Percentiles rank a stretch among this genome's conserved stretches.
These are phyloP conservation scores for Apamea sordens DNA, from an alignment of 2,888 invertebrate species.

Conservation along the genomic window DNA sequence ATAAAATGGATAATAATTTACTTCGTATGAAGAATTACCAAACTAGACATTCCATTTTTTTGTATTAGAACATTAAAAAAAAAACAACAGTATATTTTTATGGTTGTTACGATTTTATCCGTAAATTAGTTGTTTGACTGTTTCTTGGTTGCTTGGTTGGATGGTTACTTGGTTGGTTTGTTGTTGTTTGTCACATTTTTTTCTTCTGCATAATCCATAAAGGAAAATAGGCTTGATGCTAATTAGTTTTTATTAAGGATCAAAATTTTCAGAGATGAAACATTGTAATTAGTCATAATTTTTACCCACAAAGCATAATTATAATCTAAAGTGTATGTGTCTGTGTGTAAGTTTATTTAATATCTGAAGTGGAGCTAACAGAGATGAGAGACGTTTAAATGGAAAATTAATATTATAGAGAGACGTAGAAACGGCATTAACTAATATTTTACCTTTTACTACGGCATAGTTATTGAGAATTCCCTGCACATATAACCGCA, in stretches of 20 bases:
- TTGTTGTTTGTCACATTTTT: not conserved
- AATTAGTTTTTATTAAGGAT: not conserved
- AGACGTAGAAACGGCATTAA: too few relatives aligned
- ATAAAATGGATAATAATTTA: not conserved
- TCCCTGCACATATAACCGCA: not conserved
- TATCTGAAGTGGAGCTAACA: not conserved
- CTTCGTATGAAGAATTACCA: constrained; percentile 37
- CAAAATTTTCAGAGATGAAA: not conserved
- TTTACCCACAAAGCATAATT: not conserved
- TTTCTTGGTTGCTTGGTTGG: not conserved
- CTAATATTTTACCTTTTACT: not conserved
- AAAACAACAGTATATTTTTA: not conserved
- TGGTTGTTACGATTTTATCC: not conserved
- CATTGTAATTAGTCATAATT: not conserved
- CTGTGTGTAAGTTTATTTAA: too few relatives aligned
- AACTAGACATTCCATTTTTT: constrained; percentile 40
- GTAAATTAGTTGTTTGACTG: not conserved
- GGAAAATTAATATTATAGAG: not conserved
- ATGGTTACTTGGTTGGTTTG: not conserved
- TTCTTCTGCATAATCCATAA: not conserved
- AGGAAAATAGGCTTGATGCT: not conserved
- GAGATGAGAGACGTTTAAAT: not conserved
- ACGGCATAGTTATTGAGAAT: not conserved
- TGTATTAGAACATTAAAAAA: too few relatives aligned
- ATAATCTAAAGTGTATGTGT: too few relatives aligned